These are phyloP conservation scores for Portevinia maculata DNA, from an alignment of 2,888 invertebrate genomes.

Conservation along the genomic window DNA sequence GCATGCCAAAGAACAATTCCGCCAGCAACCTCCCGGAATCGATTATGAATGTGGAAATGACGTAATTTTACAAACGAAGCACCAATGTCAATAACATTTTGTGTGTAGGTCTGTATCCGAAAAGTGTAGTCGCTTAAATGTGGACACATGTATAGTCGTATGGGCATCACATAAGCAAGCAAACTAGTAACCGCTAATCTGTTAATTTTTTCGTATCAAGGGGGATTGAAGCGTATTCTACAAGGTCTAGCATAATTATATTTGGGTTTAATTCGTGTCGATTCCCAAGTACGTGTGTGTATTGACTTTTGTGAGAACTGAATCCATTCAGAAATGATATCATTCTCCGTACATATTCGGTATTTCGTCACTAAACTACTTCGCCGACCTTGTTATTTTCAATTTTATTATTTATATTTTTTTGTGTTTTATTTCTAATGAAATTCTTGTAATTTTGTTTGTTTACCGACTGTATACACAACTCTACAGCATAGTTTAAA, in stretches of 20 bases:
- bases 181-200: not conserved
- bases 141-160: not conserved
- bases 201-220: not conserved
- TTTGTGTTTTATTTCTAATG: no score
- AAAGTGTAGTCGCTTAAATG: not conserved
- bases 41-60: slow-evolving; percentile 34
- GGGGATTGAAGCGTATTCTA: not conserved
- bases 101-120: not conserved
- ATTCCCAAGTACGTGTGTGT: no score
- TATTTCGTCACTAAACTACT: no score
- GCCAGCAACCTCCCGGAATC: slow-evolving; percentile 3
- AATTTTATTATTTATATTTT: no score
- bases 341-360: no score
- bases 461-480: no score
- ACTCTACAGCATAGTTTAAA: no score
- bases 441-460: no score
- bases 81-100: not conserved
- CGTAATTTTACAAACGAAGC: slow-evolving; percentile 22
- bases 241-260: not conserved
- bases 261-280: no score
- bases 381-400: no score
- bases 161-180: not conserved
- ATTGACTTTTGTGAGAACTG: no score
- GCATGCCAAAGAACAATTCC: slow-evolving; percentile 3
- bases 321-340: no score